These are phyloP conservation scores for Sminthopsis crassicaudata DNA, from an alignment of 2,113 vertebrate genomes.

Conservation along the genomic window DNA sequence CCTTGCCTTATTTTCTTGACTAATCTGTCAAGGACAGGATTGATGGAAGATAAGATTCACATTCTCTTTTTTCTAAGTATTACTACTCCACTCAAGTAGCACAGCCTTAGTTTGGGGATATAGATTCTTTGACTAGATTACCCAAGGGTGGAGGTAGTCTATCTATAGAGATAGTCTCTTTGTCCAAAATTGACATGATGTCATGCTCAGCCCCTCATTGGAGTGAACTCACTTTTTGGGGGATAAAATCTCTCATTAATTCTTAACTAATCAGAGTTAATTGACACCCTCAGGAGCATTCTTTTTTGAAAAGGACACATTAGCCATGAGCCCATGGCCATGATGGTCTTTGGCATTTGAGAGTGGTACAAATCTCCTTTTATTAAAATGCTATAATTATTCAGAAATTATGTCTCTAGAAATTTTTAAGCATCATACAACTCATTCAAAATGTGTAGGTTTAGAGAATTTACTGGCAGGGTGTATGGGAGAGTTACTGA, in stretches of 20 bases:
- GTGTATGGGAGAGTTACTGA: neutral
- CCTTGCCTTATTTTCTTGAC: too few relatives aligned
- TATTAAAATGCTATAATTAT: neutral
- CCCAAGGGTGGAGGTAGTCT: neutral
- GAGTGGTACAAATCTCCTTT: neutral
- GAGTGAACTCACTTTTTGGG: neutral
- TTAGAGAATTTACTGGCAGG: neutral
- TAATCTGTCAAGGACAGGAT: neutral
- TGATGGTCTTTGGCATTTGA: neutral
- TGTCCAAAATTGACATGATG: too few relatives aligned
- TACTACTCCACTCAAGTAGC: neutral
- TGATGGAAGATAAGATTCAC: neutral
- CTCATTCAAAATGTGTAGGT: neutral
- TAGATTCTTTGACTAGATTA: neutral
- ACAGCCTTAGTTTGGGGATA: neutral
- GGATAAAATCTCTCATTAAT: neutral
- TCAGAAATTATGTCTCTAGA: neutral
- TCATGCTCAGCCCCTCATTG: neutral
- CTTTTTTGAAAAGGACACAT: neutral
- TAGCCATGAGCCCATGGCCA: neutral
- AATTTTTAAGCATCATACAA: neutral
- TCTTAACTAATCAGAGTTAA: neutral
- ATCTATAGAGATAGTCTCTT: neutral
- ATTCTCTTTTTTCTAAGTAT: neutral
- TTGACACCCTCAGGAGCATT: neutral